These are phyloP conservation scores for Silurus lanzhouensis DNA, from an alignment of 2,797 vertebrate species.

Conservation along the genomic window DNA sequence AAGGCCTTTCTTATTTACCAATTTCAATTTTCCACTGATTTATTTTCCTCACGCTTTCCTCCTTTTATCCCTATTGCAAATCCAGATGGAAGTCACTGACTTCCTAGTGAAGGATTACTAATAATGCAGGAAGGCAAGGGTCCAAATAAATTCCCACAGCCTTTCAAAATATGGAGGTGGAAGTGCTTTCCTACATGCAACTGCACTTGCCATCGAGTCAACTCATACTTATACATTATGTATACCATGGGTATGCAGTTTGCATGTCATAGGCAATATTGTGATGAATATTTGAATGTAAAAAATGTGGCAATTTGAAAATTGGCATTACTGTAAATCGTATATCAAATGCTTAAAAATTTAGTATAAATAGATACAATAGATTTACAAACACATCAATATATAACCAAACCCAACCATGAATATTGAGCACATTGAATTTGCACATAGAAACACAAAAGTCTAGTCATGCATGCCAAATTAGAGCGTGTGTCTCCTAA, in stretches of 20 bases:
- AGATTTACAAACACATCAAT: background rate
- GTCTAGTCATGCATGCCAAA: constrained; percentile 15
- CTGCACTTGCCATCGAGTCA: constrained; percentile 5
- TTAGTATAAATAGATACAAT: background rate
- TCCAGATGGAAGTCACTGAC: constrained; percentile 54
- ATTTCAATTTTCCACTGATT: constrained; percentile 56
- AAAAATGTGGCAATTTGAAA: background rate
- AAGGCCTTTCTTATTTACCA: constrained; percentile 53
- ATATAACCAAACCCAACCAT: background rate
- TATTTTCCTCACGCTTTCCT: constrained; percentile 45
- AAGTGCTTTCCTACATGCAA: constrained; percentile 27
- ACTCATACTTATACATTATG: background rate
- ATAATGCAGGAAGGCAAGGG: constrained; percentile 40
- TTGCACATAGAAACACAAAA: background rate
- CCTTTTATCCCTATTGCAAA: constrained; percentile 19
- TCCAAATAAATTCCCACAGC: constrained; percentile 46
- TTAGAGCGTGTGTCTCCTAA: constrained; percentile 23
- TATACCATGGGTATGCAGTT: background rate
- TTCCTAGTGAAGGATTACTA: constrained; percentile 57
- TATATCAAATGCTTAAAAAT: background rate
- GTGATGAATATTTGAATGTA: background rate
- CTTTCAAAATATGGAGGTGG: constrained; percentile 23
- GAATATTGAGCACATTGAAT: background rate
- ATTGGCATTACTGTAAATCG: no score
- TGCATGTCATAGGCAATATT: background rate